phyloP scores from a whole-genome alignment of 2,113 vertebrate genomes.

The Psittacula cyanocephala region DNA sequence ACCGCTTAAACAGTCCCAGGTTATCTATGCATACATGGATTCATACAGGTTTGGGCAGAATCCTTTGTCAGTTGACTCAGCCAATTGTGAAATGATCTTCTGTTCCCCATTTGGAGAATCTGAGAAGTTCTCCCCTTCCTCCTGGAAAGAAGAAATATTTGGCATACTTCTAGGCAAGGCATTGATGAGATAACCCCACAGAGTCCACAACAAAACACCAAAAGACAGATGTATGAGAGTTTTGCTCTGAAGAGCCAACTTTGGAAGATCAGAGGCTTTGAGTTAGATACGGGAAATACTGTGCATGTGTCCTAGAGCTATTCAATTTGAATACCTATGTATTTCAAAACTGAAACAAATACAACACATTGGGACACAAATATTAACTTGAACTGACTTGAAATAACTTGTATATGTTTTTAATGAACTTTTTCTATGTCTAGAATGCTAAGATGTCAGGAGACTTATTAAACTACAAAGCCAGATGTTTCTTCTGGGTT shows the following conservation, averaged over 20 bases:
- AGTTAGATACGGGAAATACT: background rate
- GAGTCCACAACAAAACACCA: background rate
- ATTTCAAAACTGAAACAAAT: background rate
- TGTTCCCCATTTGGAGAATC: background rate
- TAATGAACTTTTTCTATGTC: background rate
- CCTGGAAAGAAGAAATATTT: background rate
- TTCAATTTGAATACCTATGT: background rate
- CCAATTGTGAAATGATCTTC: background rate
- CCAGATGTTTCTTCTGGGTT: background rate
- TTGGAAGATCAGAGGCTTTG: background rate
- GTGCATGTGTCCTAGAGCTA: background rate
- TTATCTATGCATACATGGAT: background rate
- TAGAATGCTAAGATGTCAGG: background rate
- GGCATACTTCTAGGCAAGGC: background rate
- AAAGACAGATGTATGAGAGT: background rate
- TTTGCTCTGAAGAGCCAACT: background rate
- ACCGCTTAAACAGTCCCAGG: background rate
- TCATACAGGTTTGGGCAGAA: background rate
- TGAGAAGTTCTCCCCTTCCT: background rate
- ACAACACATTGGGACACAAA: background rate
- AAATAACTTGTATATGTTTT: background rate
- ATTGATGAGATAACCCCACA: background rate
- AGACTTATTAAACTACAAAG: constrained; percentile 6
- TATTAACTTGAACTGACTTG: background rate
- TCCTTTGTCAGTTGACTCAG: background rate